Conservation (phyloP, 2,797 vertebrate species). For the Chelonia mydas region DNA sequence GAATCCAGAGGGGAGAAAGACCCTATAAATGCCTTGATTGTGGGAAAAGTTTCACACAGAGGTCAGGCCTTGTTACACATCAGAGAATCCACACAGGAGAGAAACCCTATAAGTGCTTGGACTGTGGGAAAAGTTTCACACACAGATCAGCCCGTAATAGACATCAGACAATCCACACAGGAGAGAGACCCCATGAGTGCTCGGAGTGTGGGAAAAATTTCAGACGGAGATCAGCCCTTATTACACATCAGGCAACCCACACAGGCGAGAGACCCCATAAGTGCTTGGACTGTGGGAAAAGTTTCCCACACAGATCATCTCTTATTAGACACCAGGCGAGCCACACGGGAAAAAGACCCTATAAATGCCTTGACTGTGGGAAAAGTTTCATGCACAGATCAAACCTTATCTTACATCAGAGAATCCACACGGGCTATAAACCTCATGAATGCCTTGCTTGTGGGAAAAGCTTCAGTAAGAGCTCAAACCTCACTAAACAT, state of each 20-base stretch:
- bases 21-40: conserved; percentile 2
- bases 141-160: too few relatives aligned
- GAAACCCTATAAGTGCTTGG: neutral
- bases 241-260: conserved; percentile 64
- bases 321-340: conserved; percentile 67
- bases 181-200: conserved; percentile 23
- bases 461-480: conserved; percentile 68
- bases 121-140: neutral
- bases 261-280: conserved; percentile 61
- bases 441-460: conserved; percentile 65
- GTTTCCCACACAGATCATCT: conserved; percentile 62
- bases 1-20: conserved; percentile 12
- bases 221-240: conserved; percentile 49
- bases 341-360: conserved; percentile 66
- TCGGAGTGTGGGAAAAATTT: conserved; percentile 56
- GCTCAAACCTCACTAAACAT: conserved; percentile 68
- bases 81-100: conserved; percentile 20
- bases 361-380: conserved; percentile 62
- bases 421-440: conserved; percentile 70
- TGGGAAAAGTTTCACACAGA: conserved; percentile 19
- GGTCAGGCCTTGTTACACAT: neutral
- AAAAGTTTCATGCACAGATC: conserved; percentile 69
- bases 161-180: neutral
- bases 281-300: conserved; percentile 62
- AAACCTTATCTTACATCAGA: conserved; percentile 63